Base-by-base conservation (phyloP, 2,113 vertebrate species). In the Calonectris borealis region DNA sequence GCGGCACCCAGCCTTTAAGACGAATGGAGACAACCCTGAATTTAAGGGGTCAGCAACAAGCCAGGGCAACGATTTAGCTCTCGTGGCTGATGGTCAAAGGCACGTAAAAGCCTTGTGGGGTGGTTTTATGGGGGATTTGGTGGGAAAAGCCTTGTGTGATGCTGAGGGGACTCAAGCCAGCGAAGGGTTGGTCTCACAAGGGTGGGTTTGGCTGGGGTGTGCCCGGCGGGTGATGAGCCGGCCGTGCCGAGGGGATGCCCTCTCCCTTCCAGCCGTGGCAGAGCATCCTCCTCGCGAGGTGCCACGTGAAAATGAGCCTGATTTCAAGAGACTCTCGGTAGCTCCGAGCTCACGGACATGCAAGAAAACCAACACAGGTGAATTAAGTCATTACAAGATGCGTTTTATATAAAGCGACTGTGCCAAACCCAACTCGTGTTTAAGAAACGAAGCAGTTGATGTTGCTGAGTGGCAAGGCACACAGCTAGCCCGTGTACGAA, bases 1-100 rank as follows among this genome's bases (percentile, higher is more conserved):
- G 58, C 0, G 13, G 42, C 22, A 64, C 25, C 49, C 2, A 13
- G 58, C 10, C 20, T 32, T n/a, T 32, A 11, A 10, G 78, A 5
- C 0, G 4, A 38, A 22, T 0, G 1, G 32, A 66, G 36, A 21
- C 46, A 44, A 26, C 15, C 25, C 9, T 3, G 5, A 46, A 15
- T 44, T 52, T 34, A 44, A 57, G 68, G 58, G 13, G 10, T 57
- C 27, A 10, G n/a, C 48, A 40, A 20, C 21, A n/a, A 73, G 9
- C 31, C n/a, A 17, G n/a, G 18, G 51, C 42, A n/a, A 44, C 1
- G 3, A 10, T 89, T 82, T 34, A 44, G 64, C 32, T 3, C 32
- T 44, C 1, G 3, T 12, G 48, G 66, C 32, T 1, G 2, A 31
- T 36, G 16, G 38, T 10, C 25, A 51, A 8, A 0, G 3, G 29